Evolutionary conservation across 2,888 invertebrate species (phyloP), one percentile per base, ranked within the genome.

Genomic region (Calephelis perditalis): DNA sequence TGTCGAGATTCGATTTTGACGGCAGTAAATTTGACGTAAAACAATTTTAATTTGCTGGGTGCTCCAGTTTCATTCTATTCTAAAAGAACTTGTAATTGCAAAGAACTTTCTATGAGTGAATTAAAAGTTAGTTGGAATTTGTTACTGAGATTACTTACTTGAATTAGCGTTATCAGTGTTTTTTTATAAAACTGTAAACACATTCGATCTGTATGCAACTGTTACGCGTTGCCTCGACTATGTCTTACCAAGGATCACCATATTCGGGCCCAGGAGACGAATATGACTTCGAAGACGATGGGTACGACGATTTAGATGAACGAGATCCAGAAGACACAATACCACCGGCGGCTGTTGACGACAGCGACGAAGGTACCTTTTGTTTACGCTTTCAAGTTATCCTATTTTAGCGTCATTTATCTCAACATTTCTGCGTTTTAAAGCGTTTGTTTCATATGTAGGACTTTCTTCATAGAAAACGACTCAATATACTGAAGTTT

Each of bases 211-310:
- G 89, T 84, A 90, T 90, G 89, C 89, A 88, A 89, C 88, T 90
- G 79, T 78, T 90, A 90, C 88, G 89, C 87, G 87, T 88, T 80
- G 82, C 81, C 78, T 89, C 89, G 76, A 84, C 86, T 78, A 94
- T 94, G 93, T 93, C 93, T 75, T 93, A 92, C 84, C 92, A 93
- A 83, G 94, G 93, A 77, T 94, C 94, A 69, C 92, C 93, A 65
- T 93, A 92, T 85, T 93, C 94, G 69, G 92, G 93, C 70, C 94
- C 92, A 73, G 92, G 92, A 66, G 94, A 94, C 75, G 95, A 95
- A 74, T 94, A 93, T 76, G 95, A 95, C 73, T 93, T 93, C 76
- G 94, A 95, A 63, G 95, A 95, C 69, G 94, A 94, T 62, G 93
- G 93, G 73, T 94, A 93, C 73, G 94, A 94, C 70, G 94, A 94